Base-by-base conservation (phyloP, 2,888 invertebrate genomes). In the Drosophila setosimentum region DNA sequence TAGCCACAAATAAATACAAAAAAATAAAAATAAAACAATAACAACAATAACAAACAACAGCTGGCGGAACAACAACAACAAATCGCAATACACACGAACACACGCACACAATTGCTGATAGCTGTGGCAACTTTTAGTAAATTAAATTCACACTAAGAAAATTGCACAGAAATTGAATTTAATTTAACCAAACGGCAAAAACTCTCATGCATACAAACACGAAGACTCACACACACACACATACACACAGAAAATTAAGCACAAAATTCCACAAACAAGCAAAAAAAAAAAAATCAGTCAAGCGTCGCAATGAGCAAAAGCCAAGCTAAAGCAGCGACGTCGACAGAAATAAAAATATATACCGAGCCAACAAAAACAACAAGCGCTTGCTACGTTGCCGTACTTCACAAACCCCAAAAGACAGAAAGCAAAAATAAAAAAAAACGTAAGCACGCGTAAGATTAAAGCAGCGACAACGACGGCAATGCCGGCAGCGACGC, bases 261-360 rank as follows among this genome's bases (percentile, higher is more conserved):
- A 89, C 80, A 74, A 83, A 89, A 89, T 89, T 86, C 89, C 89
- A 84, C 84, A 80, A 80, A 65, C 75, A 82, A 73, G 75, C 68
- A 70, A 65, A 76, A 62, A 65, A 53, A 68, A 77, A 75, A 80
- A 74, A 76, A 64, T 60, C 76, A 78, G 60, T 71, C 78, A 86
- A 87, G 73, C 78, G 78, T 62, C 78, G 61, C 66, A 76, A 64
- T 57, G 53, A 75, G 53, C 64, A 78, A 80, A 70, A 71, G 68
- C 79, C 74, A 71, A 71, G 68, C 69, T 62, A 69, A 73, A 73
- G 79, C 81, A 84, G 78, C 83, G 86, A 74, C 71, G 82, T 65
- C 61, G 75, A 62, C 78, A 68, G 69, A 72, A 83, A 83, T 73
- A 78, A 77, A 83, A 83, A 81, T 73, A 78, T 66, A 67, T 63